Percentiles rank a stretch among this genome's conserved stretches.
These are phyloP conservation scores for Galemys pyrenaicus DNA, from an alignment of 2,113 vertebrate species.

Conservation along the genomic window DNA sequence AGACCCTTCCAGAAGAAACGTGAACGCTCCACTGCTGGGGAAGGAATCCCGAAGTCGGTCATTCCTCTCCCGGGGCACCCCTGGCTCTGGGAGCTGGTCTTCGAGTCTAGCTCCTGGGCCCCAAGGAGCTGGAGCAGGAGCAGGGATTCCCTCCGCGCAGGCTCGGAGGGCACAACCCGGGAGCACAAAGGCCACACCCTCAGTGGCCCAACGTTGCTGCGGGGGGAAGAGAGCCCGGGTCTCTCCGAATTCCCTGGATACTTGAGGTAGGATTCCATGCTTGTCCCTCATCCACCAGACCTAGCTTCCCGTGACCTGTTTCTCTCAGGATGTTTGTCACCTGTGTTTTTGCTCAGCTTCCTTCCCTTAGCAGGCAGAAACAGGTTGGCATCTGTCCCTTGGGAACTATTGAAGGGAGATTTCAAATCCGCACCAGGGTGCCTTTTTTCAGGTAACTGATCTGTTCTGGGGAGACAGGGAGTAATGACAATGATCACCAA, in stretches of 20 bases:
- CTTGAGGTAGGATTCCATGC: slow-evolving; percentile 61
- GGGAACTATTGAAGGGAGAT: background rate
- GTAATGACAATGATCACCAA: background rate
- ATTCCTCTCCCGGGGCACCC: background rate
- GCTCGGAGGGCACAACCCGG: background rate
- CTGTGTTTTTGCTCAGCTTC: background rate
- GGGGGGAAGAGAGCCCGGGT: background rate
- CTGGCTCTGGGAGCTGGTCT: background rate
- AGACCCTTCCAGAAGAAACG: background rate
- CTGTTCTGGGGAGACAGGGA: background rate
- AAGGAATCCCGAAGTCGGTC: background rate
- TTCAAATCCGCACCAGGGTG: background rate
- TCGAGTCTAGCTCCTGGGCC: background rate
- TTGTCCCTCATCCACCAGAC: background rate
- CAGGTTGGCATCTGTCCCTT: background rate
- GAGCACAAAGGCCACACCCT: slow-evolving; percentile 37
- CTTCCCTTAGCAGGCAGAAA: background rate
- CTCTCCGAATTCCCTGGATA: slow-evolving; percentile 19
- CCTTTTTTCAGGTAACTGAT: background rate
- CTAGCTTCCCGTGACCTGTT: background rate
- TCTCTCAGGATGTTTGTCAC: background rate
- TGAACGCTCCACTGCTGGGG: background rate
- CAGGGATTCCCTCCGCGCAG: background rate
- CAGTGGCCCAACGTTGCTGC: background rate
- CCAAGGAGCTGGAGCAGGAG: background rate